Conservation (phyloP, 2,113 vertebrate species). For the Semnopithecus entellus region DNA sequence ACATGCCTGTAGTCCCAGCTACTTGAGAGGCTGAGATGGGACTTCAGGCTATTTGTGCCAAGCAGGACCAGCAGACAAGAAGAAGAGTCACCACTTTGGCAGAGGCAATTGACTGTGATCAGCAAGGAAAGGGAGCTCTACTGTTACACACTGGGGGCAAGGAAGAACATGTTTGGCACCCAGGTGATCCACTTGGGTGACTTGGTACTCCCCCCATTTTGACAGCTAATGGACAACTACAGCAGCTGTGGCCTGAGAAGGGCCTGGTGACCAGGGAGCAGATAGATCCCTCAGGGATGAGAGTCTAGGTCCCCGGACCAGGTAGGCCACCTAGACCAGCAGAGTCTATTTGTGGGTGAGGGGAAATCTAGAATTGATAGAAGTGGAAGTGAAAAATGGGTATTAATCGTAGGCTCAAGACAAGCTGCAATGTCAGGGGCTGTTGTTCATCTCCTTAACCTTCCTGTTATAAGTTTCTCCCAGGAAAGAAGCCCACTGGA, state of each 20-base stretch:
- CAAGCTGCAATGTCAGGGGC: not conserved
- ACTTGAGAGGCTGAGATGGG: too few relatives aligned
- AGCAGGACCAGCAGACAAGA: not conserved
- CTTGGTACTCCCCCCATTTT: not conserved
- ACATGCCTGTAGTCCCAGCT: too few relatives aligned
- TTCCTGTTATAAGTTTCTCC: not conserved
- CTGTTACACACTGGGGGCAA: not conserved
- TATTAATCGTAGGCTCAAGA: not conserved
- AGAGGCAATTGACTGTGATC: not conserved
- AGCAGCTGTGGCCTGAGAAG: not conserved
- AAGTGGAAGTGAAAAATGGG: not conserved
- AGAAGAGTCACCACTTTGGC: not conserved
- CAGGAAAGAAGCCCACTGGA: not conserved
- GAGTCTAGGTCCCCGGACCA: not conserved
- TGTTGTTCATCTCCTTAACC: not conserved
- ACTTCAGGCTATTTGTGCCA: not conserved
- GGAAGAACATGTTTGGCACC: not conserved
- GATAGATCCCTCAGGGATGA: not conserved
- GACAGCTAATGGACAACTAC: not conserved
- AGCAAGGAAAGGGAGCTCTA: not conserved
- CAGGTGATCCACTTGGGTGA: not conserved
- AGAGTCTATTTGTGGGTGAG: not conserved
- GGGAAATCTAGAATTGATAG: not conserved
- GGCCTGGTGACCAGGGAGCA: not conserved
- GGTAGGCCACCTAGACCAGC: not conserved